Evolutionary conservation across 2,113 vertebrate species (phyloP).

Genomic region (Pituophis catenifer): DNA sequence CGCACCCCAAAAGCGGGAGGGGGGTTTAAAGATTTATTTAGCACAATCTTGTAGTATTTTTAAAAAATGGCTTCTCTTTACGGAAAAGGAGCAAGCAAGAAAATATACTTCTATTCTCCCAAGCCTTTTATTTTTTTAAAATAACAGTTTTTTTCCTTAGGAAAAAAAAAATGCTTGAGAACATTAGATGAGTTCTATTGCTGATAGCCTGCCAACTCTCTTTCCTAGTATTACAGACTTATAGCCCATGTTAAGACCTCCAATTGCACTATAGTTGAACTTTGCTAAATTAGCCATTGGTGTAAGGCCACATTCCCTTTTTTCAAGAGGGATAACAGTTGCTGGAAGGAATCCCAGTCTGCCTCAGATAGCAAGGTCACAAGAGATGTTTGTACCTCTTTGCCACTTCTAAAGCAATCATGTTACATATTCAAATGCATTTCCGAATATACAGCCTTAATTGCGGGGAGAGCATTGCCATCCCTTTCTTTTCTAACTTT

Average conservation of each 20-base stretch:
- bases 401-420: slow-evolving; percentile 52
- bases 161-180: slow-evolving; percentile 4
- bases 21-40: slow-evolving; percentile 57
- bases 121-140: slow-evolving; percentile 7
- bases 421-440: slow-evolving; percentile 65
- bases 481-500: slow-evolving; percentile 33
- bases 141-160: slow-evolving; percentile 19
- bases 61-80: slow-evolving; percentile 17
- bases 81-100: not conserved
- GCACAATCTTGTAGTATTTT: slow-evolving; percentile 29
- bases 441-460: slow-evolving; percentile 50
- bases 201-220: not conserved
- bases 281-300: slow-evolving; percentile 73
- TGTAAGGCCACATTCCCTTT: slow-evolving; percentile 58
- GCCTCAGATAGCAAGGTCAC: slow-evolving; percentile 75
- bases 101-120: not conserved
- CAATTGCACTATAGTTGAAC: slow-evolving; percentile 70
- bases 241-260: not conserved
- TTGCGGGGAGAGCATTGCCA: not conserved
- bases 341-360: slow-evolving; percentile 66
- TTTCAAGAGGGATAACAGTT: slow-evolving; percentile 69
- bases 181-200: slow-evolving; percentile 19
- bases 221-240: slow-evolving; percentile 36
- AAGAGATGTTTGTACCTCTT: slow-evolving; percentile 67
- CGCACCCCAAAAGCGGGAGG: not conserved